A percentile compares a stretch with the other conserved stretches of the same genome.
Conservation (phyloP, 2,113 vertebrate species). For the Prochilodus magdalenae region DNA sequence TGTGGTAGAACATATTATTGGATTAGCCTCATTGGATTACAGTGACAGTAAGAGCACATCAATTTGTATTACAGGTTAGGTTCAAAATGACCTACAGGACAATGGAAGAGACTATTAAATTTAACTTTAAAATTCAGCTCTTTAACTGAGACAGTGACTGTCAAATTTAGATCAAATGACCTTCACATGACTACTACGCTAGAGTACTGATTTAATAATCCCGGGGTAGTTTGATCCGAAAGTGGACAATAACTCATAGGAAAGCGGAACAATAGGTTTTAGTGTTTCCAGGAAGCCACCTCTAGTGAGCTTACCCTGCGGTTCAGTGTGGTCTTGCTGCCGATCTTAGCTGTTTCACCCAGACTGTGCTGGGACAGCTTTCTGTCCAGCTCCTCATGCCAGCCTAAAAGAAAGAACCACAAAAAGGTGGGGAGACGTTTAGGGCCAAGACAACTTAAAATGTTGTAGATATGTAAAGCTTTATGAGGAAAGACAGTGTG, state of each 20-base stretch:
- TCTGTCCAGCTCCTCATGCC: constrained; percentile 90
- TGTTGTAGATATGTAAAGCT: no score
- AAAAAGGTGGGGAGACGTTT: background rate
- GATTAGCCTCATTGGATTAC: constrained; percentile 40
- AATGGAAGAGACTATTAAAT: background rate
- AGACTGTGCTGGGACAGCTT: constrained; percentile 94
- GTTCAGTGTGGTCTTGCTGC: constrained; percentile 91
- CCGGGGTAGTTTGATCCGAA: no score
- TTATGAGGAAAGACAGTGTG: background rate
- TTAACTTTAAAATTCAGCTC: constrained; percentile 16
- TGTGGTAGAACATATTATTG: background rate
- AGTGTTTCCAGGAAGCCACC: background rate
- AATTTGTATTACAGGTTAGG: background rate
- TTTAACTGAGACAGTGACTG: background rate
- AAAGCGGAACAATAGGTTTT: no score
- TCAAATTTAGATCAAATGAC: constrained; percentile 3
- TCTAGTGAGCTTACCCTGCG: constrained; percentile 81
- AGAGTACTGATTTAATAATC: no score
- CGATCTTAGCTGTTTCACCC: constrained; percentile 88
- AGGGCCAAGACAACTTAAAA: background rate
- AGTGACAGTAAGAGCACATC: constrained; percentile 11
- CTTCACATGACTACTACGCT: background rate
- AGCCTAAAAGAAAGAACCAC: constrained; percentile 67
- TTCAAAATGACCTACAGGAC: background rate
- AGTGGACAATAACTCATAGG: no score